Base-by-base conservation (phyloP, 2,888 invertebrate species). In the Merodon equestris region DNA sequence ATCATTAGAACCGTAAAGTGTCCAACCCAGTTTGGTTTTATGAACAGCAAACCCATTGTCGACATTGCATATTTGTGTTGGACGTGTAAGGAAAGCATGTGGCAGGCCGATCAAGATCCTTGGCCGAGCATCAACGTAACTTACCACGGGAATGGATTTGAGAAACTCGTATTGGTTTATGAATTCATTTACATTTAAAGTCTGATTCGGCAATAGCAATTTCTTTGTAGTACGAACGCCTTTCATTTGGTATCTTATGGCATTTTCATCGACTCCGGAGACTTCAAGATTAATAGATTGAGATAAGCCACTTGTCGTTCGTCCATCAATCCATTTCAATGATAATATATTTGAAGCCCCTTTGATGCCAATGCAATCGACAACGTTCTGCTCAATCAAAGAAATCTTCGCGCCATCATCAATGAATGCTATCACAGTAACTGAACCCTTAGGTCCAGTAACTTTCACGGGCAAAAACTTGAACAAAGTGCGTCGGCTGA, bases 251-350 rank as follows among this genome's bases (percentile, higher is more conserved):
- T n/a, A n/a, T n/a, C n/a, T n/a, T n/a, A n/a, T n/a, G n/a, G n/a
- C n/a, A n/a, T n/a, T n/a, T n/a, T n/a, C n/a, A n/a, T n/a, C n/a
- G n/a, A n/a, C 10, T 12, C 48, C 15, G 13, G 36, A 27, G 10
- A n/a, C 27, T 13, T 64, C 64, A 44, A 53, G 12, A 17, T 45
- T 14, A 36, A 60, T 45, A 13, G 14, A 45, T 10, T 58, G 57
- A 5, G 53, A 73, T 9, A 19, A 12, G 18, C 57, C 51, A 15
- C 17, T n/a, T n/a, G n/a, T n/a, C n/a, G 56, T 67, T 51, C 56
- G 34, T n/a, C 54, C 14, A 9, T 34, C 27, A 27, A 51, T 48
- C 61, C 50, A 61, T 45, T 19, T 58, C 9, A 66, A 17, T 1
- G 45, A 38, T 5, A 71, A 13, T n/a, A 60, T 38, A 18, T 50